Base-by-base conservation (phyloP, 2,888 invertebrate species). In the Steromphala cineraria region DNA sequence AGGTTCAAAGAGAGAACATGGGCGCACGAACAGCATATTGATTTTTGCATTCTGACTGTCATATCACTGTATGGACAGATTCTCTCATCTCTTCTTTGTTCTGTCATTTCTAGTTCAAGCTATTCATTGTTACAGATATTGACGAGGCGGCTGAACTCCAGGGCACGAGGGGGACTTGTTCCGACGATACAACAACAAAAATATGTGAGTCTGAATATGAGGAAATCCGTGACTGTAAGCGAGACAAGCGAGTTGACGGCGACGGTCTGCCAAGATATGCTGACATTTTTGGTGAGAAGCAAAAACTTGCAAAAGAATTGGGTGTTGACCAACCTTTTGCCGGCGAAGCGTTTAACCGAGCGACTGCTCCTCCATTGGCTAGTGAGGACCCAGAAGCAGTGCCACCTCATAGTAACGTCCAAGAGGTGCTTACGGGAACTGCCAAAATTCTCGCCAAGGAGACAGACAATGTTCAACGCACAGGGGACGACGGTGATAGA, bases 181-280 rank as follows among this genome's bases (percentile, higher is more conserved):
- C 78, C 4, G 83, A 81, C 17, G 80, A 81, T 28, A 76, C 77
- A 4, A 80, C 55, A 17, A 75, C 79, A 28, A 83, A 79, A 55
- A 53, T 81, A 24, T 76, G 71, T 53, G 89, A 89, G 53, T 84
- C 87, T 0, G 86, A 85, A 71, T 87, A 87, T 75, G 86, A 88
- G 55, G 88, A 87, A 55, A 87, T 87, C 5, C 78, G 76, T 24
- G 86, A 84, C 67, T 82, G 80, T 28, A 81, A 78, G 52, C 67
- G 62, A 8, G 71, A 71, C 2, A 56, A 67, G 10, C 56, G 76
- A 24, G 80, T 80, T 0, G 77, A 83, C 53, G 71, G 62, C n/a
- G 75, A 75, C n/a, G 71, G 40, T 40, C 67, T 75, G 13, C 80
- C 80, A 13, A 52, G 80, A n/a, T 80, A 80, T 46, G 75, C 76